These are phyloP conservation scores for Solenopsis fugax DNA, from an alignment of 1,140 invertebrate genomes.

Conservation along the genomic window DNA sequence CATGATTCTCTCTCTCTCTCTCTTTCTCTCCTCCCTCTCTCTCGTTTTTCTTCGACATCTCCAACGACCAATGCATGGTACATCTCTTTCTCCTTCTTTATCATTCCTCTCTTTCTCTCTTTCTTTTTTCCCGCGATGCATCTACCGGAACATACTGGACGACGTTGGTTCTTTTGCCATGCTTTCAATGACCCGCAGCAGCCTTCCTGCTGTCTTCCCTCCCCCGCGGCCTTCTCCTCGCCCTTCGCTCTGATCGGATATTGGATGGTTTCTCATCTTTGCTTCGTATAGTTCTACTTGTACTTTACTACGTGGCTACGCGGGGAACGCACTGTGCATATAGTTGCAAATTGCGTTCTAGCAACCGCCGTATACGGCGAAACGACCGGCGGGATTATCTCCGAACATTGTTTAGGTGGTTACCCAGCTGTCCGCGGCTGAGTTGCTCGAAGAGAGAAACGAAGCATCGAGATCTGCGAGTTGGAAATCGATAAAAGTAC, in stretches of 20 bases:
- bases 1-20: constrained; percentile 54
- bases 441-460: constrained; percentile 28
- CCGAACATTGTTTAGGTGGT: constrained; percentile 62
- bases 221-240: constrained; percentile 2
- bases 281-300: constrained; percentile 59
- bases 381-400: constrained; percentile 57
- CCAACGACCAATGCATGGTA: constrained; percentile 8
- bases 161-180: constrained; percentile 67
- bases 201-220: constrained; percentile 50
- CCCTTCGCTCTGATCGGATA: constrained; percentile 58
- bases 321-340: constrained; percentile 44
- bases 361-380: constrained; percentile 48
- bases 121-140: constrained; percentile 50
- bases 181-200: constrained; percentile 69
- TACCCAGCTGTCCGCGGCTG: constrained; percentile 19
- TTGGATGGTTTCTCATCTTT: constrained; percentile 66
- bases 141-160: constrained; percentile 66
- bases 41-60: constrained; percentile 42
- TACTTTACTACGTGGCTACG: constrained; percentile 13
- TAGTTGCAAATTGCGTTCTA: constrained; percentile 60
- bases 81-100: constrained; percentile 42
- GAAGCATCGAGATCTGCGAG: constrained; percentile 4
- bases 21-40: background rate
- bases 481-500: constrained; percentile 40
- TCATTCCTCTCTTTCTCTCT: constrained; percentile 7